These are phyloP conservation scores for Tigriopus japonicus DNA, from an alignment of 1,140 invertebrate genomes.

Conservation along the genomic window DNA sequence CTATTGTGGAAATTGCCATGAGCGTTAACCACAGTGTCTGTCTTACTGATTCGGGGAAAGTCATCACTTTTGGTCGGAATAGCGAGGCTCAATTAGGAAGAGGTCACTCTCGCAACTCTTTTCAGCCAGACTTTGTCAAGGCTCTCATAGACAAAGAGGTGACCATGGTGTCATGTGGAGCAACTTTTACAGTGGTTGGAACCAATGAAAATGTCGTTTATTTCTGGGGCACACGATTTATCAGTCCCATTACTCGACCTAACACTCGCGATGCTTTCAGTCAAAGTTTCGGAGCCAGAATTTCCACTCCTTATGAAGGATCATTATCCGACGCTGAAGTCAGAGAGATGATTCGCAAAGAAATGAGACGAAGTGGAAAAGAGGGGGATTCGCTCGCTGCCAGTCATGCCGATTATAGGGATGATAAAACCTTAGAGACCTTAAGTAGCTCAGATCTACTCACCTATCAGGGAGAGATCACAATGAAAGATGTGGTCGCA, in stretches of 20 bases:
- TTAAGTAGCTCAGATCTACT: conserved; percentile 18
- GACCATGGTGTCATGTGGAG: conserved; percentile 36
- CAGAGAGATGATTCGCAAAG: not conserved
- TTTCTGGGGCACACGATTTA: conserved; percentile 42
- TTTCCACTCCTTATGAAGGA: not conserved
- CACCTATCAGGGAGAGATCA: conserved; percentile 15
- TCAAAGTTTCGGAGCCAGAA: not conserved
- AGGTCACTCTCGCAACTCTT: conserved; percentile 30
- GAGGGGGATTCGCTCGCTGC: conserved; percentile 6
- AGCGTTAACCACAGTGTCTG: conserved; percentile 25
- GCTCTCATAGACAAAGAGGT: conserved; percentile 24
- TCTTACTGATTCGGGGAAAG: conserved; percentile 27
- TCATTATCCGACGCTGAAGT: not conserved
- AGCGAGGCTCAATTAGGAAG: conserved; percentile 37
- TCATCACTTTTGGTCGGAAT: conserved; percentile 44
- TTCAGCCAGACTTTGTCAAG: not conserved
- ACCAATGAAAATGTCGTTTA: conserved; percentile 44
- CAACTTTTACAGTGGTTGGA: conserved; percentile 41
- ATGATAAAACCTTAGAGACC: conserved; percentile 23
- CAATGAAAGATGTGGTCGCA: conserved; percentile 27
- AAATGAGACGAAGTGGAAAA: not conserved
- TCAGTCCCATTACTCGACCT: conserved; percentile 25
- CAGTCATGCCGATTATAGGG: conserved; percentile 15
- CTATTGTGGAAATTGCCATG: conserved; percentile 18
- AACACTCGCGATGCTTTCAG: conserved; percentile 19